Percentiles rank a stretch among this genome's conserved stretches.
Conservation (phyloP, 2,888 invertebrate genomes). For the Lordiphosa fenestrarum region DNA sequence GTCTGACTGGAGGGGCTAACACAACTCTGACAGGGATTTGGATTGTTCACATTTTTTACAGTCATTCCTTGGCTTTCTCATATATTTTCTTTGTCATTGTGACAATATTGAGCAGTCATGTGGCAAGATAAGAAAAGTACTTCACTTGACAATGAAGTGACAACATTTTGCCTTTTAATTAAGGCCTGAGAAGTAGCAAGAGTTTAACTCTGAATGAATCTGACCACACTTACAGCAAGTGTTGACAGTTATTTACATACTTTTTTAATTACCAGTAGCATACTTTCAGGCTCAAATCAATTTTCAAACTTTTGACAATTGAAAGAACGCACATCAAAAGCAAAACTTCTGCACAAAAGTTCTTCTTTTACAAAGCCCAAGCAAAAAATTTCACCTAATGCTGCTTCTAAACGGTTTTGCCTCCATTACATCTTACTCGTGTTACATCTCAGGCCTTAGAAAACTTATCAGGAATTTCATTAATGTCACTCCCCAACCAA, state of each 20-base stretch:
- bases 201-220: too few relatives aligned
- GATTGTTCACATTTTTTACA: slow-evolving; percentile 2
- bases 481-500: slow-evolving; percentile 23
- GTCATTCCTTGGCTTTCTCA: background rate
- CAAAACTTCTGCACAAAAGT: too few relatives aligned
- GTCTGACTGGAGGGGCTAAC: slow-evolving; percentile 36
- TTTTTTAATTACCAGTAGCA: too few relatives aligned
- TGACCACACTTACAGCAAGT: too few relatives aligned
- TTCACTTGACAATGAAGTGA: slow-evolving; percentile 25
- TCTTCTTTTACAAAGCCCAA: too few relatives aligned
- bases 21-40: slow-evolving; percentile 37
- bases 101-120: slow-evolving; percentile 40
- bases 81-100: slow-evolving; percentile 27
- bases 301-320: too few relatives aligned
- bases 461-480: slow-evolving; percentile 22
- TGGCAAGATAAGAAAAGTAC: slow-evolving; percentile 31
- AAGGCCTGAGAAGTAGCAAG: background rate
- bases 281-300: too few relatives aligned
- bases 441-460: background rate
- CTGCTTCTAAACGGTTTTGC: too few relatives aligned
- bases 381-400: too few relatives aligned
- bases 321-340: too few relatives aligned
- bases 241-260: too few relatives aligned
- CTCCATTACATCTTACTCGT: background rate
- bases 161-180: slow-evolving; percentile 3